These are phyloP conservation scores for Acrocera orbiculus DNA, from an alignment of 2,888 invertebrate genomes.

Conservation along the genomic window DNA sequence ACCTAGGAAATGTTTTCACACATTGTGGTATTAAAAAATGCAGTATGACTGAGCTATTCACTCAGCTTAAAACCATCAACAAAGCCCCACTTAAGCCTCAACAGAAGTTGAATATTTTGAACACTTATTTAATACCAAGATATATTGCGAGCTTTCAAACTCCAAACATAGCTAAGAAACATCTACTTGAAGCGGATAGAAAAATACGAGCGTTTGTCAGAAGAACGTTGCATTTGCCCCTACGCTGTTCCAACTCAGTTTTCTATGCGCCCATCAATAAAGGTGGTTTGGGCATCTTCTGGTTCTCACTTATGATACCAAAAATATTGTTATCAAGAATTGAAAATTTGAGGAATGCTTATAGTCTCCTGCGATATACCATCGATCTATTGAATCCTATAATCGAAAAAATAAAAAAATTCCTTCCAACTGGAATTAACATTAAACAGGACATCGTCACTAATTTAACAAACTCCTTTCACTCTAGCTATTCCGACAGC, in stretches of 20 bases:
- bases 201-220: not conserved
- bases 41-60: not conserved
- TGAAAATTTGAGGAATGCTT: too few relatives aligned
- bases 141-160: not conserved
- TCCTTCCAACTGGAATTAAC: too few relatives aligned
- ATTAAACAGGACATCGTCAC: too few relatives aligned
- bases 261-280: too few relatives aligned
- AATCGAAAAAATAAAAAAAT: too few relatives aligned
- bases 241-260: too few relatives aligned
- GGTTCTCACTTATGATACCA: too few relatives aligned
- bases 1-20: not conserved
- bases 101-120: not conserved
- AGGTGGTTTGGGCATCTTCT: too few relatives aligned
- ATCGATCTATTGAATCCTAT: too few relatives aligned
- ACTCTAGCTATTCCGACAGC: too few relatives aligned
- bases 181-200: not conserved
- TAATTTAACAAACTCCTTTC: too few relatives aligned
- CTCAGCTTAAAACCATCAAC: not conserved
- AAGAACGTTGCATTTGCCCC: not conserved
- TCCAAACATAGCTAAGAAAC: not conserved
- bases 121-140: not conserved
- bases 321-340: too few relatives aligned
- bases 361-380: not conserved
- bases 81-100: slow-evolving; percentile 1
- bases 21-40: not conserved